Conservation (phyloP, 1,140 invertebrate species). For the Saccostrea echinata region DNA sequence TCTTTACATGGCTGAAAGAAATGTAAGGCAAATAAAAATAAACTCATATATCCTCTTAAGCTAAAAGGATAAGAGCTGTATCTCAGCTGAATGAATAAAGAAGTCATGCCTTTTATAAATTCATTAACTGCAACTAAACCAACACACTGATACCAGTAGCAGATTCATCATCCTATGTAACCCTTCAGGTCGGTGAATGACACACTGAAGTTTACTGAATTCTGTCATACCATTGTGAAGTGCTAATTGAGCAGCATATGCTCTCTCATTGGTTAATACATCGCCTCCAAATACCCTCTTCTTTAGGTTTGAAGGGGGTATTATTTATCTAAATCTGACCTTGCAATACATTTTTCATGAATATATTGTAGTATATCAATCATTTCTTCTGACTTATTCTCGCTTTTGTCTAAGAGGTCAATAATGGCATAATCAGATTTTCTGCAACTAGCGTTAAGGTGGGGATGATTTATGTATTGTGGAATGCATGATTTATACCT, state of each 20-base stretch:
- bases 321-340: conserved; percentile 21
- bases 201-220: conserved; percentile 49
- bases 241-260: conserved; percentile 59
- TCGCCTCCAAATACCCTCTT: conserved; percentile 60
- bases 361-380: conserved; percentile 57
- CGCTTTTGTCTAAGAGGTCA: conserved; percentile 59
- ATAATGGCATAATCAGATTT: conserved; percentile 54
- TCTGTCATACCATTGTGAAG: conserved; percentile 55
- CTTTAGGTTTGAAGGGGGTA: conserved; percentile 1
- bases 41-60: too few species aligned
- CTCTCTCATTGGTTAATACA: conserved; percentile 59
- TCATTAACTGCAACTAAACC: too few species aligned
- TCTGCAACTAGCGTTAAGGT: conserved; percentile 17
- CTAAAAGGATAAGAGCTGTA: too few species aligned
- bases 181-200: conserved; percentile 60
- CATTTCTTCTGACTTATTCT: conserved; percentile 59
- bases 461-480: conserved; percentile 8
- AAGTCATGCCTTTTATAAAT: too few species aligned
- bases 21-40: too few species aligned
- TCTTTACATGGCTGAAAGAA: too few species aligned
- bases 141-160: neutral
- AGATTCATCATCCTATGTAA: conserved; percentile 62
- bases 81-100: too few species aligned
- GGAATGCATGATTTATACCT: neutral
- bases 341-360: conserved; percentile 50